A percentile compares a stretch with the other conserved stretches of the same genome.
Conservation (phyloP, 2,113 vertebrate species). For the Halcyon senegalensis region DNA sequence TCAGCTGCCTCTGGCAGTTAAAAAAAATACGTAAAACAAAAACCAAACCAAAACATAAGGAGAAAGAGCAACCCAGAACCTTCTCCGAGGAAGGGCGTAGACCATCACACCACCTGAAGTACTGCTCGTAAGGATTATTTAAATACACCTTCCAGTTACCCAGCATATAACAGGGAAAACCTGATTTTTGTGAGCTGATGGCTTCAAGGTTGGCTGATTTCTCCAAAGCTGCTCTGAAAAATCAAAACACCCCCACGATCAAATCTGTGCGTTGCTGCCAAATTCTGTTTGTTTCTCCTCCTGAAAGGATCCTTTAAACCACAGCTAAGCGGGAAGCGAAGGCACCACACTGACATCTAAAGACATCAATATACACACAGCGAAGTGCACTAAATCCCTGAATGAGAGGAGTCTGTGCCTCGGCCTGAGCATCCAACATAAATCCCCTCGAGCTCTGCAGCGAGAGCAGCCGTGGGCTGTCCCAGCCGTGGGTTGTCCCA, state of each 20-base stretch:
- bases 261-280: background rate
- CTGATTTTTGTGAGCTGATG: background rate
- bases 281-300: background rate
- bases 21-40: background rate
- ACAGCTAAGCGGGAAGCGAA: background rate
- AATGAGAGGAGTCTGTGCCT: accelerated
- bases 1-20: background rate
- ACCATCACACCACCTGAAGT: background rate
- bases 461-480: background rate
- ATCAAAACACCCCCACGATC: background rate
- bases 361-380: background rate
- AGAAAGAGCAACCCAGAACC: background rate
- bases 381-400: background rate
- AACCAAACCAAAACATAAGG: background rate
- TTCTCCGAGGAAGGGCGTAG: background rate
- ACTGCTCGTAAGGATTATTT: background rate
- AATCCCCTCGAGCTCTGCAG: background rate
- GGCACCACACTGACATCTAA: constrained; percentile 29
- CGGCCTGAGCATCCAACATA: background rate
- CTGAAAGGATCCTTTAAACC: background rate
- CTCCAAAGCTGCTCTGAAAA: background rate
- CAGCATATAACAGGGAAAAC: background rate
- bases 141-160: background rate
- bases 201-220: background rate
- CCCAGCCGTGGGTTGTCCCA: background rate